Evolutionary conservation across 2,113 vertebrate species (phyloP), one percentile per base, ranked within the genome.

Genomic region (Sander lucioperca): DNA sequence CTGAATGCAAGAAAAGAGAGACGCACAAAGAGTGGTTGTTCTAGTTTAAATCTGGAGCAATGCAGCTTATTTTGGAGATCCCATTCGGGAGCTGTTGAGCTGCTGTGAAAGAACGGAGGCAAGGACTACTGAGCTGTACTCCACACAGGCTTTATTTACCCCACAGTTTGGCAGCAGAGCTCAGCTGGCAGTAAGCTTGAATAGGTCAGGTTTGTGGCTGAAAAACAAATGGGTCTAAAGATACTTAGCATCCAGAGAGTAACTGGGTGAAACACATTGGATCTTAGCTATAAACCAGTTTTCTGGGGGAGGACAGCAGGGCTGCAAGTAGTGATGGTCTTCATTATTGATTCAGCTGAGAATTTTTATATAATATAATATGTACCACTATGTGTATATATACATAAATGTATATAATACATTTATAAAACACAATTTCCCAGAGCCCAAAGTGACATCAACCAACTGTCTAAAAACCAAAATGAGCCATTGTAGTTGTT

Each of bases 41-140:
- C 86, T 39, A 79, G 45, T 89, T 86, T 63, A 27, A 79, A 88
- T 90, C 77, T 88, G 82, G 88, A 89, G 86, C 86, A 79, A 10
- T 7, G 73, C 45, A 62, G 80, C 74, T 88, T 85, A 79, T 88
- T 90, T 85, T 86, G 76, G 85, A 86, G 83, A 71, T 48, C 50
- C 21, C 39, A 27, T 69, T 67, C 15, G 27, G 68, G 74, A 87
- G 74, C 61, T 36, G 68, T 43, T 58, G 74, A 87, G 77, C 61
- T 36, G 68, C 48, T 62, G 74, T 69, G 86, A 85, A 53, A 79
- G 71, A 82, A 62, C 39, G 50, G 83, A 76, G 61, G 76, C 64
- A 6, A 21, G 61, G 74, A 33, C 69, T 5, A 8, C 58, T 47
- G 62, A 74, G 75, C 63, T 72, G 36, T 12, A 15, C 72, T 74